These are phyloP conservation scores for Macrocentrus cingulum DNA, from an alignment of 1,140 invertebrate genomes.

Conservation along the genomic window DNA sequence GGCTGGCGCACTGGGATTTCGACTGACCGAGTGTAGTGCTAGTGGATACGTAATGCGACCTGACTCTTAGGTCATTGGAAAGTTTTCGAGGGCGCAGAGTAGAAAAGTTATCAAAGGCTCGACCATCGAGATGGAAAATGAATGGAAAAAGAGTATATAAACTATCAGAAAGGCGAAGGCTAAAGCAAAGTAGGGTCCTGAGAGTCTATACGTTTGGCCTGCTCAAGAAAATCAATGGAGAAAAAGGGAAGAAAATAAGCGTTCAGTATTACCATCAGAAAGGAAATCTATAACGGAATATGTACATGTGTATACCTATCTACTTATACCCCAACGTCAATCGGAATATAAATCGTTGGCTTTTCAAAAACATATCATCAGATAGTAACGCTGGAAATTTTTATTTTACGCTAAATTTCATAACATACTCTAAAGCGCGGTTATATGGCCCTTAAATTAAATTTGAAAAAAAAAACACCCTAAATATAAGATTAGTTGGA, in stretches of 20 bases:
- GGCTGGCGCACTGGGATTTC: conserved; percentile 3
- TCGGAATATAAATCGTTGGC: no score
- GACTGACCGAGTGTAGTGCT: background rate
- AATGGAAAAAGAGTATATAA: background rate
- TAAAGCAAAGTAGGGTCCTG: background rate
- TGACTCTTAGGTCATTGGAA: conserved; percentile 34
- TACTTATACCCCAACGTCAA: no score
- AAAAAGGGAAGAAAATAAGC: background rate
- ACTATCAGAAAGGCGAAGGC: background rate
- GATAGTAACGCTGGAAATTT: no score
- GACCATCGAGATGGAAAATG: background rate
- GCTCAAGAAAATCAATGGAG: background rate
- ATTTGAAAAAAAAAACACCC: no score
- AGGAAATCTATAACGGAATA: no score
- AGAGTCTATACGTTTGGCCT: background rate
- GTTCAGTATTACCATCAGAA: no score
- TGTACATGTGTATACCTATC: no score
- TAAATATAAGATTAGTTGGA: no score
- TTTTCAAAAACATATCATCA: no score
- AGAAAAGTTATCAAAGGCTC: conserved; percentile 39
- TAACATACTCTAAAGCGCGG: no score
- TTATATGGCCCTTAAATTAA: no score
- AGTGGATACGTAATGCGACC: background rate
- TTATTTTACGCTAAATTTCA: no score
- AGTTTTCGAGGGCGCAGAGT: conserved; percentile 37